Evolutionary conservation across 2,797 vertebrate genomes (phyloP).

Genomic region (Sebastolobus alascanus): DNA sequence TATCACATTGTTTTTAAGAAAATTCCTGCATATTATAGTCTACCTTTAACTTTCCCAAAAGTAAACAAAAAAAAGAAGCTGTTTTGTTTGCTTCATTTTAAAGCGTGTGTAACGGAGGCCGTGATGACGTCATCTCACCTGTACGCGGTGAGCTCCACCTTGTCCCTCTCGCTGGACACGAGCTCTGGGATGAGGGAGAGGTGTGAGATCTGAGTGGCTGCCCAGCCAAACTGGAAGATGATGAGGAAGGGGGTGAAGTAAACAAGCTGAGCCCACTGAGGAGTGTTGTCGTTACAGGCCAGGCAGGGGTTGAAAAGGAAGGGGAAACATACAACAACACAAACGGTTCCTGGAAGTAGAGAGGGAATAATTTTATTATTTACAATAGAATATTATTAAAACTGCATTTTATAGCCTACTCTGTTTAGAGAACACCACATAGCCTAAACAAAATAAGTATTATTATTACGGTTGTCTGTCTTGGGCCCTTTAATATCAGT

Average conservation of each 20-base stretch:
- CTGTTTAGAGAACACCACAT: neutral
- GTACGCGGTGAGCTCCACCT: slow-evolving; percentile 93
- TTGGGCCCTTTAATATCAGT: neutral
- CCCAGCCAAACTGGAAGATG: slow-evolving; percentile 94
- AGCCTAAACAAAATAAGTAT: neutral
- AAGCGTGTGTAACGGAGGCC: neutral
- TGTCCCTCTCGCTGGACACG: slow-evolving; percentile 86
- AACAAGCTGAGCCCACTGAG: slow-evolving; percentile 85
- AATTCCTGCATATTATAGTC: no score
- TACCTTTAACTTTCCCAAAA: no score
- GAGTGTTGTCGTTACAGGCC: slow-evolving; percentile 81
- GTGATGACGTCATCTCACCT: slow-evolving; percentile 77
- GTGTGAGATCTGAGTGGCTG: slow-evolving; percentile 91
- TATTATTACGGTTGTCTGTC: neutral
- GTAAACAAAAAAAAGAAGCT: no score
- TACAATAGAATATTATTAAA: neutral
- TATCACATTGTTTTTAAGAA: no score
- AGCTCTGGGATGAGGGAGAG: slow-evolving; percentile 94
- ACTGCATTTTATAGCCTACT: neutral
- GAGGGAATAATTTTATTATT: neutral
- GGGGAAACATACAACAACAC: slow-evolving; percentile 89
- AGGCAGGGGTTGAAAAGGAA: slow-evolving; percentile 93
- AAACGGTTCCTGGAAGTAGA: slow-evolving; percentile 83
- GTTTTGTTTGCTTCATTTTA: no score
- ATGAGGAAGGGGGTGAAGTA: slow-evolving; percentile 91